phyloP scores from a whole-genome alignment of 2,888 invertebrate genomes.

The Hypomecis atomaria region DNA sequence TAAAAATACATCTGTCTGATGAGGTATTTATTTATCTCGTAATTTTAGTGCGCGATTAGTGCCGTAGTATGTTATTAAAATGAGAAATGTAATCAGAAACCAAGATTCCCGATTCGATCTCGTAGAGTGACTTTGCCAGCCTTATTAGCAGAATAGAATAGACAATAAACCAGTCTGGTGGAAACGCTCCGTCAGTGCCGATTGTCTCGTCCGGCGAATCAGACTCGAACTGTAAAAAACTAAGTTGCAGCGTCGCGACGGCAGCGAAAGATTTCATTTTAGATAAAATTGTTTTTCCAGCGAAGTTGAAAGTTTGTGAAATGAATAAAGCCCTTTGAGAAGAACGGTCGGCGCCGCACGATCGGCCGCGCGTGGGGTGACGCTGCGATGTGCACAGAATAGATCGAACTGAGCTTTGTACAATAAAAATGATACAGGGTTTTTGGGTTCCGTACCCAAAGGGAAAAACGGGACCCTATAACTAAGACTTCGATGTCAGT shows the following conservation, averaged over 20 bases:
- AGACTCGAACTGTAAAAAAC: constrained; percentile 40
- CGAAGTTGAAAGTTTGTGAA: constrained; percentile 38
- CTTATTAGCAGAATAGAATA: background rate
- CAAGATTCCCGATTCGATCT: too few species aligned
- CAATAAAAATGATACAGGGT: too few species aligned
- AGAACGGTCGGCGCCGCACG: constrained; percentile 4
- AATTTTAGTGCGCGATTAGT: too few species aligned
- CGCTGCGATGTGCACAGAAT: background rate
- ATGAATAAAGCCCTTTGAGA: constrained; percentile 41
- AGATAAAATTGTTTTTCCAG: constrained; percentile 44
- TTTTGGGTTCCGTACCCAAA: too few species aligned
- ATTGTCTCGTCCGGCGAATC: constrained; percentile 38
- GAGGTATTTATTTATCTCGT: too few species aligned
- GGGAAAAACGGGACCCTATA: too few species aligned
- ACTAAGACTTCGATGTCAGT: too few species aligned
- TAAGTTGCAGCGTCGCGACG: constrained; percentile 37
- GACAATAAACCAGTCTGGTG: constrained; percentile 29
- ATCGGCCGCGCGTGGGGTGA: background rate
- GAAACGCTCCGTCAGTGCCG: constrained; percentile 2
- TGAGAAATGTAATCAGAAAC: too few species aligned
- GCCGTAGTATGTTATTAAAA: too few species aligned
- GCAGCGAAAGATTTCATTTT: constrained; percentile 43
- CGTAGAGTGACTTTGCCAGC: background rate
- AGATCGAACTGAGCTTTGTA: too few species aligned
- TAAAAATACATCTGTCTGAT: too few species aligned